Evolutionary conservation across 1,140 invertebrate species (phyloP), one percentile per base, ranked within the genome.

Genomic region (Anoplolepis gracilipes): DNA sequence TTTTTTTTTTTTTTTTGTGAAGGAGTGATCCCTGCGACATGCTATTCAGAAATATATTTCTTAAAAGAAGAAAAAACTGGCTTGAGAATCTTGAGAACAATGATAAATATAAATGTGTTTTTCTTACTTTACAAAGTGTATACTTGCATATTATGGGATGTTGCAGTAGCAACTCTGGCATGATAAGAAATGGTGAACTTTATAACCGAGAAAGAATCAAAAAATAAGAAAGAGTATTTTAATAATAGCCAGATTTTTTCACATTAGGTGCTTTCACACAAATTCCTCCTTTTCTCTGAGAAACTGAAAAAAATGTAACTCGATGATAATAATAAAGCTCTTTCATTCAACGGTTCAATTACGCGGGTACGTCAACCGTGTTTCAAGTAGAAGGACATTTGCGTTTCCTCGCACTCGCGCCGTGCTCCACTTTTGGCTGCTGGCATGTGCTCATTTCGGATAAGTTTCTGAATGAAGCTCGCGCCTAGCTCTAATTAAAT

Each of bases 381-480:
- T 61, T 76, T 64, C 39, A 33, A 75, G 55, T n/a, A 46, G 57
- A 61, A 75, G 59, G 67, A 77, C 70, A 78, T 49, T 57, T 64
- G 61, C 81, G 72, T 77, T 78, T 62, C 30, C 72, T 64, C 59
- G 22, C 79, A 75, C 61, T 73, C 42, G 28, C 72, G 10, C 55
- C 46, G 57, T 53, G 81, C 33, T 77, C 65, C 11, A 81, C 65
- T 81, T 81, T 81, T 30, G 49, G 25, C 19, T 39, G 25, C 19
- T 39, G 65, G 69, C 78, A 42, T 57, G 78, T 81, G 65, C 49
- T 30, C 65, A 67, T 81, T 72, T 72, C 65, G 25, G 53, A 70
- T 81, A 81, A 81, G 78, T 81, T 81, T 64, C 8, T 72, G 65
- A 81, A 81, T 81, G 78, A 81, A 81, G 65, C 57, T 81, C 36